Base-by-base conservation (phyloP, 2,797 vertebrate genomes). In the Taenioides sp. region DNA sequence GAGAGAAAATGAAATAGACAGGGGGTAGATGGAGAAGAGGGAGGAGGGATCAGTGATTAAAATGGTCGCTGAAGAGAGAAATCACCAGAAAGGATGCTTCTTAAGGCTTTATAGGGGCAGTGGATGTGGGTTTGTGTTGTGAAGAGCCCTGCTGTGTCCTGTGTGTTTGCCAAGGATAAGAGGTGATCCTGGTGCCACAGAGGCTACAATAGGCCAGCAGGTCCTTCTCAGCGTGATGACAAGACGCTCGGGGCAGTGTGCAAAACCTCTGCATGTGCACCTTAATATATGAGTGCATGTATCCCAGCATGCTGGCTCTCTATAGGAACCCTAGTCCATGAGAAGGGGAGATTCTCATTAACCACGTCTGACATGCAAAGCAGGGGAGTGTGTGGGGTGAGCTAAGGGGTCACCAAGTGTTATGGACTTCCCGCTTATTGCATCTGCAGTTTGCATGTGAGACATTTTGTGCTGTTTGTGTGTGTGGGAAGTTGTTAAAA, bases 181-280 rank as follows among this genome's bases (percentile, higher is more conserved):
- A 84, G 86, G 87, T 88, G 89, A 90, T 90, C 84, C 79, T 72
- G 52, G 77, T 86, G 82, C 78, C 84, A 86, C 78, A 10, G 82
- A 76, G 82, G 82, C 85, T 77, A 88, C 88, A 90, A 91, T 82
- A 85, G 85, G 79, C 83, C 86, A 90, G 87, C 89, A 87, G 87
- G 88, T 90, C 82, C 72, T 70, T 84, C 86, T 81, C 81, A 83
- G 81, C 81, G 84, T 83, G 84, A 84, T 80, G 85, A 90, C 86
- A 89, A 83, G 85, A 18, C 83, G 87, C 80, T 70, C 17, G 78
- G 72, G 72, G 82, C 69, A 70, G 60, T 67, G 76, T n/a, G 60
- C 60, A 23, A 28, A 69, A 74, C 31, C 57, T 23, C 52, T 74
- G 79, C 70, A 77, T 80, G 79, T 74, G 58, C 64, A 65, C 37